Percentiles rank a stretch among this genome's conserved stretches.
phyloP scores from a whole-genome alignment of 2,113 vertebrate species.

The Ploceus nigricollis region DNA sequence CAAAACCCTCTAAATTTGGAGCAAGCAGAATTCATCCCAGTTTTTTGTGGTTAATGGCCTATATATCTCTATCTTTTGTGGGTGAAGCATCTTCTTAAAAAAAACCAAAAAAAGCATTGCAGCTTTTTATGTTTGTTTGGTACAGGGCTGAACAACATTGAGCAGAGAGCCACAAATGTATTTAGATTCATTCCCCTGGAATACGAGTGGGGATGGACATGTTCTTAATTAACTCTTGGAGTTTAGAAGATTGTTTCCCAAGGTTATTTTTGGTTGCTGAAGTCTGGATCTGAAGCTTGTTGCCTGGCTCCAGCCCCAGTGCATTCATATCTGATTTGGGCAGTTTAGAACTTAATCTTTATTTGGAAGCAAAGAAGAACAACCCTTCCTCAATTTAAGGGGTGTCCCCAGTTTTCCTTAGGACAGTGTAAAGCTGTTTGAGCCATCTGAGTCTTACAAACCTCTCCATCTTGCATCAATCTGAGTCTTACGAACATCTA shows the following conservation, averaged over 20 bases:
- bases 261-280: conserved; percentile 60
- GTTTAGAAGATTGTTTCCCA: conserved; percentile 49
- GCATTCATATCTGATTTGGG: background rate
- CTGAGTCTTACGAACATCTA: rapidly evolving
- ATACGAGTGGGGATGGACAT: background rate
- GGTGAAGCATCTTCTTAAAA: background rate
- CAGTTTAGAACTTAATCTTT: background rate
- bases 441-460: background rate
- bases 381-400: background rate
- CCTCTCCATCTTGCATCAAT: rapidly evolving
- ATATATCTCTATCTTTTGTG: background rate
- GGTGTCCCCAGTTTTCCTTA: background rate
- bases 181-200: conserved; percentile 2
- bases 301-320: background rate
- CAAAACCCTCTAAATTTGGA: background rate
- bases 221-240: conserved; percentile 53
- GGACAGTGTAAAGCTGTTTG: background rate
- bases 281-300: background rate
- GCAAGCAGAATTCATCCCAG: background rate
- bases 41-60: background rate
- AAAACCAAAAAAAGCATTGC: background rate
- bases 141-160: background rate
- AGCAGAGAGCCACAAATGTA: background rate
- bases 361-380: background rate
- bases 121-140: background rate